phyloP scores from a whole-genome alignment of 2,113 vertebrate species.

The Macquaria ambigua region DNA sequence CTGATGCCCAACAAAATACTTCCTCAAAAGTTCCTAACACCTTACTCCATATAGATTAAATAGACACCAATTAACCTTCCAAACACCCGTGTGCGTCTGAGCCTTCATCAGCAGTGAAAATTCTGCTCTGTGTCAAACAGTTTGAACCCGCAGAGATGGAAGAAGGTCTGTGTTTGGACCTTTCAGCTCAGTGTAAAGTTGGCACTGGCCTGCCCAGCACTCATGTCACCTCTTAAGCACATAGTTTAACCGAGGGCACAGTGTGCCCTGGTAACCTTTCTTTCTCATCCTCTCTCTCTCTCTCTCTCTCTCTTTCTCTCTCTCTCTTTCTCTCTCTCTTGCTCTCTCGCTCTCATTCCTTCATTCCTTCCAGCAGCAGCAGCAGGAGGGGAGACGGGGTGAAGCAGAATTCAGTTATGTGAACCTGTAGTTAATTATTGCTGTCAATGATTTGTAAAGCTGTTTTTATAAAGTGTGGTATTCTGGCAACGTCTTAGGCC shows the following conservation, averaged over 20 bases:
- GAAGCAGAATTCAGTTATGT: conserved; percentile 77
- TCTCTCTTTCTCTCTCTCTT: conserved; percentile 32
- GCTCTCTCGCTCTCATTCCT: conserved; percentile 59
- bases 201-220: conserved; percentile 60
- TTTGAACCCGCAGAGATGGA: conserved; percentile 31
- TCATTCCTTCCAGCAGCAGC: conserved; percentile 56
- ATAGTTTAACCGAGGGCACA: conserved; percentile 72
- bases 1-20: conserved; percentile 46
- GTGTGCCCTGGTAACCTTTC: conserved; percentile 75
- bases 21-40: conserved; percentile 52
- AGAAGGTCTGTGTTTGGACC: conserved; percentile 42
- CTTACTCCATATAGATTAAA: conserved; percentile 37
- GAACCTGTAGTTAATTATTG: conserved; percentile 82
- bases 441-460: conserved; percentile 81
- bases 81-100: conserved; percentile 15
- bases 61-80: conserved; percentile 53
- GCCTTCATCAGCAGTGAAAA: conserved; percentile 31
- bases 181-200: conserved; percentile 66
- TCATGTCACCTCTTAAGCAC: conserved; percentile 75
- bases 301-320: conserved; percentile 23
- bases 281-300: conserved; percentile 44
- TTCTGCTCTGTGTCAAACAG: conserved; percentile 44
- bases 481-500: conserved; percentile 71
- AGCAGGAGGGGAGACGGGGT: conserved; percentile 50
- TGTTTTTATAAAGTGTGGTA: conserved; percentile 79